Base-by-base conservation (phyloP, 2,888 invertebrate genomes). In the Trileptium ribeirensis region DNA sequence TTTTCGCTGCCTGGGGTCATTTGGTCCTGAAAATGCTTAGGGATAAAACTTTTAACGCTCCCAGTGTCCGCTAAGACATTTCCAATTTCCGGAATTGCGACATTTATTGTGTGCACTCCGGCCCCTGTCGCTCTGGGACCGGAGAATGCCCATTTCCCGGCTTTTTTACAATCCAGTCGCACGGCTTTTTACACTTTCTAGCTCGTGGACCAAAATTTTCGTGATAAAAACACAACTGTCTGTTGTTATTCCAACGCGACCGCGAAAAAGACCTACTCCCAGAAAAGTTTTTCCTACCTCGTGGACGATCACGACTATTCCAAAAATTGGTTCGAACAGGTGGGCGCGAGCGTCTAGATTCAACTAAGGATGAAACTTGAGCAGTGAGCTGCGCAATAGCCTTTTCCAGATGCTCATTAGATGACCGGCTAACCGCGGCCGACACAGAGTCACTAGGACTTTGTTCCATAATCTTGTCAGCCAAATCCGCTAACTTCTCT, bases 61-160 rank as follows among this genome's bases (percentile, higher is more conserved):
- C 70, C 70, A 31, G 70, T 70, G 36, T 70, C 70, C 36, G 70
- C 70, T 19, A 70, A n/a, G n/a, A 70, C 15, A 70, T 29, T 70
- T 8, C 70, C 70, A 70, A 70, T 70, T 29, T 51, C 51, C 51
- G 24, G 51, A 51, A 51, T 24, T 15, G 51, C 51, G 51, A 51
- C 51, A 15, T 51, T 51, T 51, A 51, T 51, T 51, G 51, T 51
- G 51, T 51, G 24, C 51, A 51, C 51, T 51, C 51, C 51, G 70
- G 36, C 33, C 15, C 36, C 33, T 31, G 70, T n/a, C 70, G 70
- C 70, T 33, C 31, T 70, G 70, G 36, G 15, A 70, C 31, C 70
- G 70, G 70, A 36, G 70, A 29, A 70, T 31, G 31, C 15, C 70
- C 70, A n/a, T 70, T 70, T 70, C 70, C 70, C 70, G 15, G 36